Evolutionary conservation across 92 coral and sea anemone genomes (phyloP).

Genomic region (Palythoa heliodiscus): DNA sequence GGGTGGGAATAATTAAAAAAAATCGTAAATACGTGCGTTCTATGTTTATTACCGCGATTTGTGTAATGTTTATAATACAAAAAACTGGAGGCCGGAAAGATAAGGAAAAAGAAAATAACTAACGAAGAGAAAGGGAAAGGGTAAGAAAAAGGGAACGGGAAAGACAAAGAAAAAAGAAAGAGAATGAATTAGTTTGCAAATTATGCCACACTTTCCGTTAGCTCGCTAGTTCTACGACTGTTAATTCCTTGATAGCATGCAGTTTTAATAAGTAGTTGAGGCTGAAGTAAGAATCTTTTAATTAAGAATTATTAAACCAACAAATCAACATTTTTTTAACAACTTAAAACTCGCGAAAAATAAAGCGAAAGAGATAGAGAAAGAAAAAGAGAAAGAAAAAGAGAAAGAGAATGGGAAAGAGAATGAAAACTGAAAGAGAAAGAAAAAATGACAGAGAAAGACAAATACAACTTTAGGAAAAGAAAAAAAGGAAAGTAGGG

Average conservation of each 20-base stretch:
- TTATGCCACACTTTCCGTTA: too few relatives aligned
- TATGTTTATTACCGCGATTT: not conserved
- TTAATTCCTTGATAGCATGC: too few relatives aligned
- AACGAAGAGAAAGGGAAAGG: not conserved
- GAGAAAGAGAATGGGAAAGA: too few relatives aligned
- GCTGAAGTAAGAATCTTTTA: too few relatives aligned
- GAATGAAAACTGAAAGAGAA: not conserved
- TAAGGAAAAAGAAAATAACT: too few relatives aligned
- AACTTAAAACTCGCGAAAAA: not conserved
- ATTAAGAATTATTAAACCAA: too few relatives aligned
- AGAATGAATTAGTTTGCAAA: too few relatives aligned
- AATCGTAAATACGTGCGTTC: too few relatives aligned
- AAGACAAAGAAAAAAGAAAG: too few relatives aligned
- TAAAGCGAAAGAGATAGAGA: not conserved
- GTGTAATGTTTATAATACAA: not conserved
- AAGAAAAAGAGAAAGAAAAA: not conserved
- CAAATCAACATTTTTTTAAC: too few relatives aligned
- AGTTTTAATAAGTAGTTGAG: too few relatives aligned
- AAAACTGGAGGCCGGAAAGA: not conserved
- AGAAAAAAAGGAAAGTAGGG: not conserved
- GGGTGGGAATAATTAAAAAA: not conserved
- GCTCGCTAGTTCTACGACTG: too few relatives aligned
- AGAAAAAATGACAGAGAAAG: not conserved
- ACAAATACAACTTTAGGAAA: not conserved
- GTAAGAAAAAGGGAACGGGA: not conserved